Evolutionary conservation across 1,140 invertebrate species (phyloP), one percentile per base, ranked within the genome.

Genomic region (Drosophila lini): DNA sequence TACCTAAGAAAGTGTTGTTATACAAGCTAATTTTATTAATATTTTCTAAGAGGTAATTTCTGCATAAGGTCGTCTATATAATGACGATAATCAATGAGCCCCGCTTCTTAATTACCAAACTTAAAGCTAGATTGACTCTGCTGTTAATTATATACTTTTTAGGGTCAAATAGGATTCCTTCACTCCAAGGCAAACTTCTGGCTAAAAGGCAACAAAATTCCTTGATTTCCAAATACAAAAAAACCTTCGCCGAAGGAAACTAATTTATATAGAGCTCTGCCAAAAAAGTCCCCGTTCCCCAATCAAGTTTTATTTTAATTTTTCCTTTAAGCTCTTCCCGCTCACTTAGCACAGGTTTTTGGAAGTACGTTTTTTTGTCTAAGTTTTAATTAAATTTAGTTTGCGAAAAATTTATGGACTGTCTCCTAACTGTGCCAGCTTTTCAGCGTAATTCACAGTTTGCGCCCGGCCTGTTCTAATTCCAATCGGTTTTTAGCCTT

Each of bases 401-500:
- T 78, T 64, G 68, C 57, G 45, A 34, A 74, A 53, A 85, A 78
- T 55, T 55, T 56, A 63, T 68, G 57, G 74, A 53, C 58, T 59
- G 81, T 41, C 61, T 75, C 53, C 61, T 81, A 85, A 86, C 74
- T 85, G 79, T 88, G 82, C 57, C 75, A 81, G 40, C 52, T 69
- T 62, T 63, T 63, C 62, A 56, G 56, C 28, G 74, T 74, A 84
- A 74, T 64, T 77, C 77, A 89, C 84, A 68, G 84, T 83, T 79
- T 55, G 44, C n/a, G 13, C 19, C 40, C 25, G 19, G 32, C 40
- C 82, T 89, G 83, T 88, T 88, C 83, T 88, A 89, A 88, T 89
- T 88, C 53, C 80, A 63, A 80, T 83, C 74, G 77, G 57, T 67
- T 19, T 53, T 48, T 19, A 22, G 25, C 38, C 53, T 53, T 64